Percentiles rank a stretch among this genome's conserved stretches.
phyloP scores from a whole-genome alignment of 1,140 invertebrate species.

The Mercenaria mercenaria region DNA sequence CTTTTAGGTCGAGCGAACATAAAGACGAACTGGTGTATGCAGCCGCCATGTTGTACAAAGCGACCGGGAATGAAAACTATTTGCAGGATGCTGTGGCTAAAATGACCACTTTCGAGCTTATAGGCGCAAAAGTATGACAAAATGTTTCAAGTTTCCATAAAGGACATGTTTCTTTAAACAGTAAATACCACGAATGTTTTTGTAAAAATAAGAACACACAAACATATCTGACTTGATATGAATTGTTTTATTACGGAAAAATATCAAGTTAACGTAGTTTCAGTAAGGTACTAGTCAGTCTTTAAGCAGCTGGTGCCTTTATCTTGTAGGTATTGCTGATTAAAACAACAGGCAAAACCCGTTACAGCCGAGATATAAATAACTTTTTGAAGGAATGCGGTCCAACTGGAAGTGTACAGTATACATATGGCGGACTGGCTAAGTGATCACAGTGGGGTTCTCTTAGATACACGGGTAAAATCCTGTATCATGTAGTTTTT shows the following conservation, averaged over 20 bases:
- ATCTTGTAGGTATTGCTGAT: background rate
- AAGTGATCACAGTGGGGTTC: background rate
- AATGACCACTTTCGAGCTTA: slow-evolving; percentile 77
- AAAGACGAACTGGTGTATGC: slow-evolving; percentile 89
- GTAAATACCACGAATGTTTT: too few species aligned
- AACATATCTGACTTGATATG: too few species aligned
- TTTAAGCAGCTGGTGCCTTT: too few species aligned
- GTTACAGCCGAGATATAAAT: background rate
- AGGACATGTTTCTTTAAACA: too few species aligned
- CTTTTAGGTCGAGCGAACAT: slow-evolving; percentile 72
- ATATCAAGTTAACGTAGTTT: too few species aligned
- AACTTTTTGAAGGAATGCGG: background rate
- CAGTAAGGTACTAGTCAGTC: too few species aligned
- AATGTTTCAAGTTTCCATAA: too few species aligned
- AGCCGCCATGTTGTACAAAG: slow-evolving; percentile 88
- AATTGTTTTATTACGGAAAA: too few species aligned
- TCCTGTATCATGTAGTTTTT: too few species aligned
- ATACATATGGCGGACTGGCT: background rate
- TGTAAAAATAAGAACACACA: too few species aligned
- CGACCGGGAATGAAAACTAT: slow-evolving; percentile 87
- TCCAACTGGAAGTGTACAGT: background rate
- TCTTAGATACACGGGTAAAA: slow-evolving; percentile 1
- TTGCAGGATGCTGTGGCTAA: slow-evolving; percentile 87
- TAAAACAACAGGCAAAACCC: background rate
- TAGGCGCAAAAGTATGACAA: too few species aligned